phyloP scores from a whole-genome alignment of 2,797 vertebrate species.

The Hylomyscus alleni region DNA sequence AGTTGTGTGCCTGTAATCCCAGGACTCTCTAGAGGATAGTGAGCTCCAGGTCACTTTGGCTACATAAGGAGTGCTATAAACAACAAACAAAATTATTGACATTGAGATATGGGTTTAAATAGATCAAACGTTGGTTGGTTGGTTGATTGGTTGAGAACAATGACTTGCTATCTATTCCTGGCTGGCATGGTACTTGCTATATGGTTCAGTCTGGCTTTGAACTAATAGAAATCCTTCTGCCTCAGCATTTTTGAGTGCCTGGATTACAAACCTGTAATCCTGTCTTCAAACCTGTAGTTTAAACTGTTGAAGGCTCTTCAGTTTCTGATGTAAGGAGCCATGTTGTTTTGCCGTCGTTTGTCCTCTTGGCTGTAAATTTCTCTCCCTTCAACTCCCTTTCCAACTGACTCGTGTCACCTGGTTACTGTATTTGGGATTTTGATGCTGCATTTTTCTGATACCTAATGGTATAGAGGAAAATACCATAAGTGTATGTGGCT shows the following conservation, averaged over 20 bases:
- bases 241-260: not conserved
- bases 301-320: not conserved
- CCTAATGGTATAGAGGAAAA: not conserved
- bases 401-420: not conserved
- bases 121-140: not conserved
- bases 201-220: not conserved
- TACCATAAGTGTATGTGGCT: not conserved
- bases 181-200: not conserved
- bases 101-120: not conserved
- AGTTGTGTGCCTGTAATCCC: not conserved
- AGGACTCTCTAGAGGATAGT: not conserved
- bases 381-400: slow-evolving; percentile 13
- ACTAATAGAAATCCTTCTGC: not conserved
- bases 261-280: not conserved
- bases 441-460: not conserved
- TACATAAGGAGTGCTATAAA: not conserved
- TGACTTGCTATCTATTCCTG: not conserved
- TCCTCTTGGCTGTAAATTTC: not conserved
- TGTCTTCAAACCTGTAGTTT: not conserved
- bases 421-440: not conserved
- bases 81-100: not conserved
- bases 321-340: not conserved
- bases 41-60: not conserved
- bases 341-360: not conserved
- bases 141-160: not conserved